These are phyloP conservation scores for Harpalus rufipes DNA, from an alignment of 2,888 invertebrate species.

Conservation along the genomic window DNA sequence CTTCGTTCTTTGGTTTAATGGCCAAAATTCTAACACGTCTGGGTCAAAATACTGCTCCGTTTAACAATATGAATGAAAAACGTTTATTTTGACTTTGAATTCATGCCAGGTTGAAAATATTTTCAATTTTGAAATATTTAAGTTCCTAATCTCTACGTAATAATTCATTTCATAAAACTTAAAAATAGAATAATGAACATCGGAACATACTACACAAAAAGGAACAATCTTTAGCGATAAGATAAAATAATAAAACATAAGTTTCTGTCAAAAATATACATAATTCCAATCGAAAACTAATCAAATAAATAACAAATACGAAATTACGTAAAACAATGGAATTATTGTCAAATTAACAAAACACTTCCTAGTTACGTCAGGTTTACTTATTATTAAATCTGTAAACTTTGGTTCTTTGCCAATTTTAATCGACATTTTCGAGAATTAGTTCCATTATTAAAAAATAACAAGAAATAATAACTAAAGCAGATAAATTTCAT, in stretches of 20 bases:
- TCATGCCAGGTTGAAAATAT: conserved; percentile 47
- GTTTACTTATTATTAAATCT: conserved; percentile 22
- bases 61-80: conserved; percentile 61
- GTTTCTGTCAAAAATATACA: background rate
- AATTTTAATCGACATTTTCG: conserved; percentile 36
- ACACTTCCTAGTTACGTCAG: conserved; percentile 46
- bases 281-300: background rate
- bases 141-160: conserved; percentile 38
- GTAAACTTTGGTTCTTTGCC: conserved; percentile 22
- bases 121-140: conserved; percentile 30
- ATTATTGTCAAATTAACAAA: conserved; percentile 11
- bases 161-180: conserved; percentile 29
- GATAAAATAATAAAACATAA: conserved; percentile 19
- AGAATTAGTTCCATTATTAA: background rate
- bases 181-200: conserved; percentile 9
- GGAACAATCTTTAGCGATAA: conserved; percentile 1
- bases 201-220: background rate
- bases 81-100: conserved; percentile 56
- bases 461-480: background rate
- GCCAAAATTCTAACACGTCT: conserved; percentile 19
- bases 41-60: conserved; percentile 29
- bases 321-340: background rate
- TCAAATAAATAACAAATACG: conserved; percentile 4
- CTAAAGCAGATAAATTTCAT: background rate
- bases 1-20: background rate